Conservation (phyloP, 2,797 vertebrate genomes). For the Microchirus variegatus region DNA sequence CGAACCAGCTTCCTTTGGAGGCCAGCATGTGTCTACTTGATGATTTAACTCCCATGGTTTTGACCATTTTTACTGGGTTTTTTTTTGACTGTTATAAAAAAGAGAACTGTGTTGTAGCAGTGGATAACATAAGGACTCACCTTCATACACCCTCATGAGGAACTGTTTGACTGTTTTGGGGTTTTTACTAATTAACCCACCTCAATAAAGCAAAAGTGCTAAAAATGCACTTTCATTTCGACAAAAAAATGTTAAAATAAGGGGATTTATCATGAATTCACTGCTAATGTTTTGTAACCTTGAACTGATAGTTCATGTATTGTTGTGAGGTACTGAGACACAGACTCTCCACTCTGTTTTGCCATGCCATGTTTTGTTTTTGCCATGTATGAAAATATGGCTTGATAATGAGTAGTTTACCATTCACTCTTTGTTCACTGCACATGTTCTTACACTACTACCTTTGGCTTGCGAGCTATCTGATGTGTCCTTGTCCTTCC, state of each 20-base stretch:
- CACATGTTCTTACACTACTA: too few species aligned
- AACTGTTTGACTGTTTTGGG: conserved; percentile 30
- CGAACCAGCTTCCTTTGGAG: not conserved
- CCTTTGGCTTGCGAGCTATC: too few species aligned
- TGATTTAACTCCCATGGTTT: not conserved
- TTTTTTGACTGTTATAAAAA: conserved; percentile 1
- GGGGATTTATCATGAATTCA: not conserved
- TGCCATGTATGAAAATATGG: too few species aligned
- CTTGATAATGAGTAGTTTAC: too few species aligned
- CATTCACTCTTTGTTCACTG: too few species aligned
- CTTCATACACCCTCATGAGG: conserved; percentile 4
- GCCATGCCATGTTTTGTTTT: too few species aligned
- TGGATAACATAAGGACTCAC: conserved; percentile 10
- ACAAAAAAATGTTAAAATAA: conserved; percentile 6
- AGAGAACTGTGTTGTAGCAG: conserved; percentile 5
- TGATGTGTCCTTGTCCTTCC: too few species aligned
- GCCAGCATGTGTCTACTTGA: conserved; percentile 48
- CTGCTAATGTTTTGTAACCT: too few species aligned
- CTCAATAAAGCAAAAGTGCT: not conserved
- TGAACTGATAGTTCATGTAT: too few species aligned
- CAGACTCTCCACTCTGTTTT: too few species aligned
- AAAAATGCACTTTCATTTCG: not conserved
- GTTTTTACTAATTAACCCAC: not conserved
- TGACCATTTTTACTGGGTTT: not conserved
- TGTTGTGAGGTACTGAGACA: too few species aligned